Evolutionary conservation across 2,888 invertebrate genomes (phyloP).

Genomic region (Apoda limacodes): DNA sequence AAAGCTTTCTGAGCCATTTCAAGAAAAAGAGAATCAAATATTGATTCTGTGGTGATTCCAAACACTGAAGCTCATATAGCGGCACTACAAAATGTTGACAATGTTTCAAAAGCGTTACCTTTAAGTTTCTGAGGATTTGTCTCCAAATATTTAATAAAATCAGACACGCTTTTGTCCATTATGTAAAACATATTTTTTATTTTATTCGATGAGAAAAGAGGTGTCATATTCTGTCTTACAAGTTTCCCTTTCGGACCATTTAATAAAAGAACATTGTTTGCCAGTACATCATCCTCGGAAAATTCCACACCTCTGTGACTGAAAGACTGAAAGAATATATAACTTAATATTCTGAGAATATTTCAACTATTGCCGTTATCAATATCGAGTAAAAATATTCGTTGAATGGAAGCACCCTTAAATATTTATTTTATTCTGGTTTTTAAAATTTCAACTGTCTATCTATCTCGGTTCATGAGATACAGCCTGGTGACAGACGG

Average conservation of each 20-base stretch:
- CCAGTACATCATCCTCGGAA: slow-evolving; percentile 26
- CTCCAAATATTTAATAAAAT: slow-evolving; percentile 31
- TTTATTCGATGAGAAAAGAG: slow-evolving; percentile 41
- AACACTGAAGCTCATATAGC: slow-evolving; percentile 44
- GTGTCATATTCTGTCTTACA: slow-evolving; percentile 41
- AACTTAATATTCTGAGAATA: no score
- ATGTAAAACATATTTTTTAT: slow-evolving; percentile 47
- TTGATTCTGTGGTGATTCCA: slow-evolving; percentile 37
- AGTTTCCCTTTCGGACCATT: slow-evolving; percentile 41
- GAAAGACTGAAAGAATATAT: slow-evolving; percentile 25
- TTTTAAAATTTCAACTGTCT: no score
- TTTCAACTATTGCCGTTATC: no score
- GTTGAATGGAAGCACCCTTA: no score
- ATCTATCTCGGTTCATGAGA: no score
- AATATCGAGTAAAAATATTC: no score
- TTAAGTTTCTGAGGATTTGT: slow-evolving; percentile 26
- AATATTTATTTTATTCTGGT: no score
- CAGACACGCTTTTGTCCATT: slow-evolving; percentile 36
- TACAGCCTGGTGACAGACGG: no score
- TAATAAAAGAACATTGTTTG: slow-evolving; percentile 32
- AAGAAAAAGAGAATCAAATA: slow-evolving; percentile 41
- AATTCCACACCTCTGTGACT: slow-evolving; percentile 29
- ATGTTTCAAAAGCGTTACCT: slow-evolving; percentile 22
- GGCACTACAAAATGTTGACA: slow-evolving; percentile 31
- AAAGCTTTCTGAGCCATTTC: slow-evolving; percentile 25